Conservation (phyloP, 2,797 vertebrate species). For the Crax fasciolata region DNA sequence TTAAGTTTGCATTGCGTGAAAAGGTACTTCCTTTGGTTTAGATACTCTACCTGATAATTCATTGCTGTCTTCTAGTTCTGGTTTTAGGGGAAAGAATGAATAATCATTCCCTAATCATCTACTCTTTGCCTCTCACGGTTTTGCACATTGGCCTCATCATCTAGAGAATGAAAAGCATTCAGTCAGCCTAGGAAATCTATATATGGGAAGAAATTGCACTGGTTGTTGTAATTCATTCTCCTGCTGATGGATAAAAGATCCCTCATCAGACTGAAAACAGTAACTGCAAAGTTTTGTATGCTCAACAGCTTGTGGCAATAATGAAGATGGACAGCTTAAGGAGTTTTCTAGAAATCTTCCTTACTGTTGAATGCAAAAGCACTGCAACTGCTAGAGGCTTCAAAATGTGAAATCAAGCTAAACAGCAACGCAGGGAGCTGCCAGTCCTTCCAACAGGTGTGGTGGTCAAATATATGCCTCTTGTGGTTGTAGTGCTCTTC, state of each 20-base stretch:
- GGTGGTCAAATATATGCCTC: neutral
- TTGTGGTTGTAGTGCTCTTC: neutral
- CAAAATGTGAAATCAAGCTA: neutral
- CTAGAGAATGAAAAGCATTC: conserved; percentile 3
- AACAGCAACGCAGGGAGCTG: neutral
- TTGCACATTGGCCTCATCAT: neutral
- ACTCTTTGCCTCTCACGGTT: neutral
- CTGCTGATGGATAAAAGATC: neutral
- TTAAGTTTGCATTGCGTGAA: neutral
- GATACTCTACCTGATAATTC: neutral
- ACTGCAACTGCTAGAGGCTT: neutral
- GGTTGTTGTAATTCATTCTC: neutral
- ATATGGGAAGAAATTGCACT: neutral
- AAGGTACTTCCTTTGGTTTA: conserved; percentile 17
- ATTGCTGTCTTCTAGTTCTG: neutral
- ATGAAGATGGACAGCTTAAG: neutral
- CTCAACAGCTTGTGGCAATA: neutral
- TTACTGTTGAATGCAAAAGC: neutral
- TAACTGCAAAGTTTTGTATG: neutral
- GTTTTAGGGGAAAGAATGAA: conserved; percentile 21
- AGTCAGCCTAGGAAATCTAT: neutral
- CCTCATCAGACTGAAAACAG: neutral
- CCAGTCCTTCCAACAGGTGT: neutral
- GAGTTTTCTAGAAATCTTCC: conserved; percentile 1
- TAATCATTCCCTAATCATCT: neutral